Evolutionary conservation across 2,888 invertebrate species (phyloP), one percentile per base, ranked within the genome.

Genomic region (Pterostichus madidus): DNA sequence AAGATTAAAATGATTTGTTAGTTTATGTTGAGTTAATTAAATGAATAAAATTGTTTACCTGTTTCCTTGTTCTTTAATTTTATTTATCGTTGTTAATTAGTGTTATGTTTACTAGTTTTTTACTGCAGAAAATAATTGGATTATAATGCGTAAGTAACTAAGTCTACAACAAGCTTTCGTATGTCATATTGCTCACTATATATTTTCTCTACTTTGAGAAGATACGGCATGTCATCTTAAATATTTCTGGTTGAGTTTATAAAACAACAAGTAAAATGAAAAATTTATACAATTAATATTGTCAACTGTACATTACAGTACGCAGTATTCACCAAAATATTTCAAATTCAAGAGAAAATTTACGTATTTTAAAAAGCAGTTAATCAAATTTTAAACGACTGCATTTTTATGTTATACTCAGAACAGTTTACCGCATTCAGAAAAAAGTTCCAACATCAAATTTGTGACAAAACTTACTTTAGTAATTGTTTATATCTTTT

Each of bases 81-180:
- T 71, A 71, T 71, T 71, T 71, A 71, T 71, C n/a, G 17, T 24
- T 44, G 68, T 44, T 71, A 71, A 71, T 71, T 71, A 71, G 46
- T 10, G 15, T 10, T 13, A 68, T 39, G 68, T 64, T 64, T 64
- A 15, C 68, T 44, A 44, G 13, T 71, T 71, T 44, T 24, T 71
- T 10, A 71, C 13, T 64, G 39, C 64, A 39, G 64, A 39, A 64
- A 64, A 11, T 64, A 39, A 64, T 11, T 35, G 64, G 7, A 64
- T 64, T 44, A 44, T 6, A 32, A 68, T n/a, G 64, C 8, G 24
- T 39, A 49, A 49, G 10, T 13, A 64, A 71, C 13, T 71, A 39
- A 71, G 68, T 71, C 68, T 44, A 44, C 15, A 71, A 44, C 44
- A 39, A 71, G 68, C 68, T 71, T 71, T 71, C 44, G 44, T 71